Evolutionary conservation across 2,113 vertebrate species (phyloP).

Genomic region (Pygoscelis adeliae): DNA sequence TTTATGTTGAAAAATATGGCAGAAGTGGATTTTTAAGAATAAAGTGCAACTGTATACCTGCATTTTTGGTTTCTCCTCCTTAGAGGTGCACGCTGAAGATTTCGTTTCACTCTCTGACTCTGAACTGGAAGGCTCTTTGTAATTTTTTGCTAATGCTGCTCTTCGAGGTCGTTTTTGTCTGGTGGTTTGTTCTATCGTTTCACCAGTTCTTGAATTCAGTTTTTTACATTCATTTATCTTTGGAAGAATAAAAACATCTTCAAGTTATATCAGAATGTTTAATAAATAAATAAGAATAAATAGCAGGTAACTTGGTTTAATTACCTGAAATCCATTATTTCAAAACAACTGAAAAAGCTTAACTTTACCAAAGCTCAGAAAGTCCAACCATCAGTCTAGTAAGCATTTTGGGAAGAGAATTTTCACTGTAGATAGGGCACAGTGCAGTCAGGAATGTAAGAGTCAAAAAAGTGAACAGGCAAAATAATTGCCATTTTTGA

Average conservation of each 20-base stretch:
- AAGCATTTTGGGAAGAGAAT: not conserved
- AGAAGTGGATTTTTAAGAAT: not conserved
- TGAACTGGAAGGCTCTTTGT: slow-evolving; percentile 84
- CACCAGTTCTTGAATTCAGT: not conserved
- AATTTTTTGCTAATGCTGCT: slow-evolving; percentile 79
- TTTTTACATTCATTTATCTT: slow-evolving; percentile 42
- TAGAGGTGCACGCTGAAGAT: not conserved
- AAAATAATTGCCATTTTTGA: not conserved
- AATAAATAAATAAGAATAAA: not conserved
- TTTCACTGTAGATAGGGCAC: not conserved
- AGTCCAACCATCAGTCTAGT: not conserved
- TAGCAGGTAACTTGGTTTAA: not conserved
- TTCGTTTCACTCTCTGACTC: slow-evolving; percentile 67
- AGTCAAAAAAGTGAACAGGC: not conserved
- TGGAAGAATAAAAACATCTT: slow-evolving; percentile 13
- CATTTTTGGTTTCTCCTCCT: slow-evolving; percentile 16
- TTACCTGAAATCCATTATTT: not conserved
- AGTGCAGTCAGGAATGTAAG: not conserved
- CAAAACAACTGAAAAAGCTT: not conserved
- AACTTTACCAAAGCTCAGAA: not conserved
- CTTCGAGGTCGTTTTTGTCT: slow-evolving; percentile 75
- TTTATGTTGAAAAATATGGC: not conserved
- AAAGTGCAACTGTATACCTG: slow-evolving; percentile 31
- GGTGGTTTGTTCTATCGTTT: not conserved
- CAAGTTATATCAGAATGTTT: not conserved